A percentile compares a stretch with the other conserved stretches of the same genome.
phyloP scores from a whole-genome alignment of 2,797 vertebrate genomes.

The Malurus splendens region DNA sequence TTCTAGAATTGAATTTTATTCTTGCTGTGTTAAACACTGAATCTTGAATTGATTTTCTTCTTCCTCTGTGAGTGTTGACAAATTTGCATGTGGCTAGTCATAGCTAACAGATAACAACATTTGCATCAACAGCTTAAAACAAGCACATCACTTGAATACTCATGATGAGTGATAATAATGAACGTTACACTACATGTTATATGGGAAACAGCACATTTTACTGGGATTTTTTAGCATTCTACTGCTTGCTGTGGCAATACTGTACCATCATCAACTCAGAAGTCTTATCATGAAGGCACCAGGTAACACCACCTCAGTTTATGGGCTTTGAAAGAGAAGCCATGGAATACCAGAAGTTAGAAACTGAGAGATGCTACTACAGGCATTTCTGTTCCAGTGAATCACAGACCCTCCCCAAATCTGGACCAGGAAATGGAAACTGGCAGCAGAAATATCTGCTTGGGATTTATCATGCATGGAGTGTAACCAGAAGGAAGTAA shows the following conservation, averaged over 20 bases:
- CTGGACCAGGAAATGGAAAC: neutral
- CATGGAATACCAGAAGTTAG: conserved; percentile 40
- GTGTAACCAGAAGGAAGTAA: neutral
- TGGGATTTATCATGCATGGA: neutral
- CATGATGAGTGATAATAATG: neutral
- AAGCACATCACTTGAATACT: neutral
- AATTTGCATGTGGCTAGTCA: conserved; percentile 4
- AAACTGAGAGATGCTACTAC: neutral
- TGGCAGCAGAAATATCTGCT: neutral
- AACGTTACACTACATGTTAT: neutral
- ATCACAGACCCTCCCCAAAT: neutral
- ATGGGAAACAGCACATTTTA: neutral
- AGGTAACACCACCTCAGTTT: conserved; percentile 47
- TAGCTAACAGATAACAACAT: neutral
- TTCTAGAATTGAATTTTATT: neutral
- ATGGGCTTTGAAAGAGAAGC: conserved; percentile 59
- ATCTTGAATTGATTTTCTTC: neutral
- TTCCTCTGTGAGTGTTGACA: neutral
- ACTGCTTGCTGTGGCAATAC: neutral
- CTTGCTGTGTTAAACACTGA: neutral
- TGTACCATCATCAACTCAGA: conserved; percentile 22
- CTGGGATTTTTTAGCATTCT: neutral
- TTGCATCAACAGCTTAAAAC: neutral
- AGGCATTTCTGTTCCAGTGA: neutral
- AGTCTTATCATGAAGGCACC: conserved; percentile 19